These are phyloP conservation scores for Capreolus pygargus DNA, from an alignment of 2,113 vertebrate species.

Conservation along the genomic window DNA sequence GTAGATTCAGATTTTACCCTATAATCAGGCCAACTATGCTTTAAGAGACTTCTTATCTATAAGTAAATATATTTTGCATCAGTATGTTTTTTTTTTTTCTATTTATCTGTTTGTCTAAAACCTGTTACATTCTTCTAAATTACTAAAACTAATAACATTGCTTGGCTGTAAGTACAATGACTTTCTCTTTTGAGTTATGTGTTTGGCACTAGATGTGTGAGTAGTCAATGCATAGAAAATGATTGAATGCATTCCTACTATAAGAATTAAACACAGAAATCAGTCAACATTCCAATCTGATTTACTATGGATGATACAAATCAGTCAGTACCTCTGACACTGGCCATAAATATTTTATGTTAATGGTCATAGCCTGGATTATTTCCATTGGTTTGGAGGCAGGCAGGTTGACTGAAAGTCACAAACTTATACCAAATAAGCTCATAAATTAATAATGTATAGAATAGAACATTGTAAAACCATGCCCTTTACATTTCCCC, in stretches of 20 bases:
- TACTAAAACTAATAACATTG: not conserved
- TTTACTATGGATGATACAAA: not conserved
- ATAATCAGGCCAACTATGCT: not conserved
- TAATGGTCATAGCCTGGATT: not conserved
- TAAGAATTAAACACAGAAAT: slow-evolving; percentile 22
- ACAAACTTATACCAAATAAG: not conserved
- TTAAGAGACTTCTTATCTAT: not conserved
- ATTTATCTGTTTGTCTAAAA: not conserved
- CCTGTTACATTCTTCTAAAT: not conserved
- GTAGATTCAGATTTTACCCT: not conserved
- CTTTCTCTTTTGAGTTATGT: not conserved
- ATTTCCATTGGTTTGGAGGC: not conserved
- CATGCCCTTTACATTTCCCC: not conserved
- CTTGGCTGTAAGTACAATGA: not conserved
- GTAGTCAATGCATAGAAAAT: not conserved
- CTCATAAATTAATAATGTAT: not conserved
- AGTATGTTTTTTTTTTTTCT: not conserved
- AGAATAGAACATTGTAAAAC: not conserved
- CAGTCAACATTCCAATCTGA: not conserved
- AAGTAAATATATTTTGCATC: not conserved
- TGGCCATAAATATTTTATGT: slow-evolving; percentile 5
- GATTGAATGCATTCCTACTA: not conserved
- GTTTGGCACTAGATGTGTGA: not conserved
- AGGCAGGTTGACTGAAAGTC: not conserved
- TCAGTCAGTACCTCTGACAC: not conserved